A percentile compares a stretch with the other conserved stretches of the same genome.
Conservation (phyloP, 2,888 invertebrate species). For the Cephalotes varians region DNA sequence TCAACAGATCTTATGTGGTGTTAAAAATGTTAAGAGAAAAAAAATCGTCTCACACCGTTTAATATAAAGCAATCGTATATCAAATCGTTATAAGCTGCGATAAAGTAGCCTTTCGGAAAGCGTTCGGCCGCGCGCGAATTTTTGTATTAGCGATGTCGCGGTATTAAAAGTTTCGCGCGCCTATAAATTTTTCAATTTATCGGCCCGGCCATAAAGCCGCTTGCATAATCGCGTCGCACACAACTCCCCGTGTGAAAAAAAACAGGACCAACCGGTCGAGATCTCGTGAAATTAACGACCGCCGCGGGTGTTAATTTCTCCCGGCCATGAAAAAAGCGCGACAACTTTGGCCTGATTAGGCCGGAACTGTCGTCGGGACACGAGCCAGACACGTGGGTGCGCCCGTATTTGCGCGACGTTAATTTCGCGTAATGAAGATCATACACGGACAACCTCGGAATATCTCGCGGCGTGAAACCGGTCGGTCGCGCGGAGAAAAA, state of each 20-base stretch:
- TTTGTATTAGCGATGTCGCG: slow-evolving; percentile 9
- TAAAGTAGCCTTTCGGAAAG: slow-evolving; percentile 18
- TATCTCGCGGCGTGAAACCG: slow-evolving; percentile 57
- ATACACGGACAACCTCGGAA: slow-evolving; percentile 59
- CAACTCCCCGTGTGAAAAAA: slow-evolving; percentile 2
- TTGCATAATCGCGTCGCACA: slow-evolving; percentile 16
- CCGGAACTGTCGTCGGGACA: slow-evolving; percentile 47
- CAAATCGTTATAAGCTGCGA: slow-evolving; percentile 7
- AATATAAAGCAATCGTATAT: background rate
- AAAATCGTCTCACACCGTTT: background rate
- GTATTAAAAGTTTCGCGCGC: slow-evolving; percentile 24
- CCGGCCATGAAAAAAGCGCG: slow-evolving; percentile 48
- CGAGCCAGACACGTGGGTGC: slow-evolving; percentile 70
- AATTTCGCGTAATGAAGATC: slow-evolving; percentile 73
- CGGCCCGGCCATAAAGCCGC: slow-evolving; percentile 15
- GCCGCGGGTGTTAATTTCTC: slow-evolving; percentile 68
- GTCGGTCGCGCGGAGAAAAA: slow-evolving; percentile 36
- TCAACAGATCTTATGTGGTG: slow-evolving; percentile 1
- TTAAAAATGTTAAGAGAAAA: background rate
- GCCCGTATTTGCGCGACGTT: slow-evolving; percentile 67
- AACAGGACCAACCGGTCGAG: slow-evolving; percentile 26
- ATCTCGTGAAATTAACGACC: slow-evolving; percentile 37
- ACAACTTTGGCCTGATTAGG: slow-evolving; percentile 36
- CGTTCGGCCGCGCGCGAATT: background rate
- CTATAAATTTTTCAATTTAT: slow-evolving; percentile 49